Conservation (phyloP, 2,113 vertebrate species). For the Hippocampus comes region DNA sequence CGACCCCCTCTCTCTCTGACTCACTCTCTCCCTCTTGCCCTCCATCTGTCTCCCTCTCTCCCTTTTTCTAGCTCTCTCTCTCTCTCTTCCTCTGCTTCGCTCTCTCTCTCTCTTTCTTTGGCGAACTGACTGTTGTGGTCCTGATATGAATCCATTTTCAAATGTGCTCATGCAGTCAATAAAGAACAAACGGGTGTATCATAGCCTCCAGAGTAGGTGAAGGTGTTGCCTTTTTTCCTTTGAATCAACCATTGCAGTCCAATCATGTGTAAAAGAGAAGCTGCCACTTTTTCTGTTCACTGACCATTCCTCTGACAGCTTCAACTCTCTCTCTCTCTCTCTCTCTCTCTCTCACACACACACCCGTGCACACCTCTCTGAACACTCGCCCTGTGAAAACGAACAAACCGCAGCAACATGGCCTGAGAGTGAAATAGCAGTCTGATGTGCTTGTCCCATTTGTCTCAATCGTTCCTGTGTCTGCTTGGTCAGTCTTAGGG, state of each 20-base stretch:
- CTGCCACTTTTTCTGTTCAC: constrained; percentile 50
- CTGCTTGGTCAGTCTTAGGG: constrained; percentile 57
- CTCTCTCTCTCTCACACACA: constrained; percentile 3
- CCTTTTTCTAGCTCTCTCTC: too few relatives aligned
- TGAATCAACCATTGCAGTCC: constrained; percentile 49
- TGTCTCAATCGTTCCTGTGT: constrained; percentile 65
- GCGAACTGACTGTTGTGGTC: constrained; percentile 24
- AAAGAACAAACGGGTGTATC: constrained; percentile 63
- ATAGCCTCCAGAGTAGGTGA: constrained; percentile 30
- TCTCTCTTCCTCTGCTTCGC: too few relatives aligned
- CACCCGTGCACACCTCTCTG: constrained; percentile 9
- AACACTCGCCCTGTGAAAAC: constrained; percentile 29
- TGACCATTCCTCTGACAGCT: constrained; percentile 33
- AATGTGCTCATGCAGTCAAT: constrained; percentile 31
- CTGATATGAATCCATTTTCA: background rate
- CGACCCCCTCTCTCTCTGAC: too few relatives aligned
- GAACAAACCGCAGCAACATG: constrained; percentile 46
- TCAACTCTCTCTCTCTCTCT: constrained; percentile 7
- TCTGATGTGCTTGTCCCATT: constrained; percentile 58
- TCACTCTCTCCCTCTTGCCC: too few relatives aligned
- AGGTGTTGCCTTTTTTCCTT: constrained; percentile 25
- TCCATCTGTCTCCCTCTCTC: too few relatives aligned
- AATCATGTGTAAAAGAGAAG: constrained; percentile 60
- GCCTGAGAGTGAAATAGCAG: constrained; percentile 44
- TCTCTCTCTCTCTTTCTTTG: constrained; percentile 3